Base-by-base conservation (phyloP, 2,113 vertebrate species). In the Caretta caretta region DNA sequence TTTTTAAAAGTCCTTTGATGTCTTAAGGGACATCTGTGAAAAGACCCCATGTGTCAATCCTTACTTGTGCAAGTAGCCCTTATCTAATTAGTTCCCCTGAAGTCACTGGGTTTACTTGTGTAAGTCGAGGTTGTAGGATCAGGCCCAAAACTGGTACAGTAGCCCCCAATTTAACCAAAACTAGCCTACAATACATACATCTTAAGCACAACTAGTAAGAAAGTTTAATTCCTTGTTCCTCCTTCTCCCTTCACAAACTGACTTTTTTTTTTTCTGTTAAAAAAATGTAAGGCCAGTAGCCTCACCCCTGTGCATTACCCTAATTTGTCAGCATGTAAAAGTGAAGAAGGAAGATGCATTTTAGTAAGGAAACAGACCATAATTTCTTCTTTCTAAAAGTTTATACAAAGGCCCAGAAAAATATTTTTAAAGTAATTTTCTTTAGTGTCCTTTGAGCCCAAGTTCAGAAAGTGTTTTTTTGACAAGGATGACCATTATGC, bases 131-230 rank as follows among this genome's bases (percentile, higher is more conserved):
- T 76, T 46, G 22, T 76, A 38, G 20, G 94, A 84, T 84, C 51
- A 38, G 84, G 8, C 2, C 13, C 38, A n/a, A 56, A 94, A 20
- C 75, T 90, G 53, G 14, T 50, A n/a, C 1, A 51, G 57, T 84
- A 80, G 53, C 46, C 84, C 62, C 31, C 22, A 9, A 76, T 76
- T 51, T 86, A 35, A 90, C 81, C 6, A 72, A 19, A 81, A 50
- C 42, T 69, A 83, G 16, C 35, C 19, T 50, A 16, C 14, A 10
- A 82, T n/a, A 14, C 3, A 84, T 53, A 25, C 19, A 90, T 76
- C 11, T 86, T 20, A 24, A 84, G 25, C 10, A 8, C 1, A 9
- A 35, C 0, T 56, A 19, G 19, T n/a, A 1, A 10, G 2, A 3
- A 38, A 19, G 78, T 84, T 81, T 35, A 31, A 10, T 49, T 75